Percentiles rank a stretch among this genome's conserved stretches.
Conservation (phyloP, 1,140 invertebrate genomes). For the Diplogasteroides magnus region DNA sequence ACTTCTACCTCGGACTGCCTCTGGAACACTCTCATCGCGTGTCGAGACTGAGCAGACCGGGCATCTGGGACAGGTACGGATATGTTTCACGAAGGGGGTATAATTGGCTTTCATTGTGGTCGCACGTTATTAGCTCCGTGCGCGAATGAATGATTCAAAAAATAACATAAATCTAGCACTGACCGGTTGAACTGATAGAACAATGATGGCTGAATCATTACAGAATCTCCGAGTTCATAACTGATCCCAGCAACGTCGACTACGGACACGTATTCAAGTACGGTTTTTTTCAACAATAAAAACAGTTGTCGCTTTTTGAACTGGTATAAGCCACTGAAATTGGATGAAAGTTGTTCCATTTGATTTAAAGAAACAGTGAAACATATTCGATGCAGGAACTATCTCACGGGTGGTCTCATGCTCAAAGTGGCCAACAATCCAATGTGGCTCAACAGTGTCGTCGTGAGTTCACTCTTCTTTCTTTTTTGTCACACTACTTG, state of each 20-base stretch:
- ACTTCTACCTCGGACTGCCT: constrained; percentile 35
- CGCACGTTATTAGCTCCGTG: too few species aligned
- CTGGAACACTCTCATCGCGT: constrained; percentile 23
- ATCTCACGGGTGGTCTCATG: constrained; percentile 15
- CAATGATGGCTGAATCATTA: constrained; percentile 7
- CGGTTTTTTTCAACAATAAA: constrained; percentile 9
- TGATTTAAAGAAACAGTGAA: too few species aligned
- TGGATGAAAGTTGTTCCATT: too few species aligned
- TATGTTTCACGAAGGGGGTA: too few species aligned
- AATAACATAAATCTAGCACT: too few species aligned
- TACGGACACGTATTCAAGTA: neutral
- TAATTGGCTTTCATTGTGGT: too few species aligned
- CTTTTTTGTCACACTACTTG: constrained; percentile 5
- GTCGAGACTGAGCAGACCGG: constrained; percentile 8
- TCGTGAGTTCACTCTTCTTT: neutral
- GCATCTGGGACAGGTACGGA: constrained; percentile 1
- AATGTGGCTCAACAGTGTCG: constrained; percentile 10
- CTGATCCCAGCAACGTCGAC: constrained; percentile 24
- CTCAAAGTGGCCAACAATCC: constrained; percentile 3
- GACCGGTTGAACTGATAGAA: neutral
- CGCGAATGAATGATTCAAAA: too few species aligned
- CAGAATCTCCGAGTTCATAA: constrained; percentile 21
- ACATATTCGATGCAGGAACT: too few species aligned
- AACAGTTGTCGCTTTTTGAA: too few species aligned
- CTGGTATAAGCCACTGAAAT: too few species aligned